Base-by-base conservation (phyloP, 2,797 vertebrate species). In the Coranthus polyacanthus region DNA sequence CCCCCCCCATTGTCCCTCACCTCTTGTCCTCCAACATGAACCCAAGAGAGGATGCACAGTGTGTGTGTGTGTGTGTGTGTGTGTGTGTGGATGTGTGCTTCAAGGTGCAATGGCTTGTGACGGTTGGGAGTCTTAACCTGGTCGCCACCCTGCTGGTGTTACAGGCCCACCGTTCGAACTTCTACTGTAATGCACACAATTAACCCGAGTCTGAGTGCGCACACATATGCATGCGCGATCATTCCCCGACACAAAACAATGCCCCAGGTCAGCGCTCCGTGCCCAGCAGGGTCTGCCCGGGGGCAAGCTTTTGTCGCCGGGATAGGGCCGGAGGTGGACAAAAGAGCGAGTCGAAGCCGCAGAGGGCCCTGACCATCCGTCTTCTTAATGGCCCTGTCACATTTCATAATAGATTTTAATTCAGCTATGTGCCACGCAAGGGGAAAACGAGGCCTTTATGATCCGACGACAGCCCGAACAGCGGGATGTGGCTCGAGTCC, bases 371-470 rank as follows among this genome's bases (percentile, higher is more conserved):
- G 46, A 69, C 61, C 74, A 90, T 92, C 72, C 70, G 22, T 91
- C 91, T 91, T 91, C 78, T 79, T 91, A 90, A 91, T 91, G 83
- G 84, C 79, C 78, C 76, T 87, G 86, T 88, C 88, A 90, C 75
- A 74, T 88, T 85, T 85, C 66, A 81, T 85, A 90, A 92, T 86
- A 83, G 84, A 84, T 87, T 91, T 89, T 87, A 90, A 91, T 91
- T 87, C 82, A 76, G 73, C 85, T 58, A 60, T 68, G 58, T 80
- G 72, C 78, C 66, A 69, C 36, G 58, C 68, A 46, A 66, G 62
- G 59, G 47, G 66, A 54, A 74, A 79, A 75, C 12, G 42, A 63
- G 61, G 58, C 61, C 39, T 79, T 73, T 68, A 67, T 59, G 64
- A 84, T 49, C 38, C 4, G 6, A 54, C 37, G 16, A 24, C 7